Evolutionary conservation across 2,797 vertebrate genomes (phyloP), one percentile per base, ranked within the genome.

Genomic region (Aphelocoma californica): DNA sequence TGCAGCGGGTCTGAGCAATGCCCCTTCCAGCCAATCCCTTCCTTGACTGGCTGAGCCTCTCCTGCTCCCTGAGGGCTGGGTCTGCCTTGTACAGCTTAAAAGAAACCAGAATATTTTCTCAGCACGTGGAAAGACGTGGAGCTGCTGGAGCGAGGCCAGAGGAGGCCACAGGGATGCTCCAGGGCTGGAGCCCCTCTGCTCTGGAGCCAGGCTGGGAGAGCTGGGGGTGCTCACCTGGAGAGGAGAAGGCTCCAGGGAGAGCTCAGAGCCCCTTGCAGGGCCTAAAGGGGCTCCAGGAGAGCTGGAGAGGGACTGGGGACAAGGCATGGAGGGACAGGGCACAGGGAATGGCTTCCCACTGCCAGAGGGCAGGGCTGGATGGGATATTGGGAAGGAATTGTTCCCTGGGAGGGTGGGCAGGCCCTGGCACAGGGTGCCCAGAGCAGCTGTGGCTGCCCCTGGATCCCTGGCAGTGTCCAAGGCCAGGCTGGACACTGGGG

Each of bases 401-500:
- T 8, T 72, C 3, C 4, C 60, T 45, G 16, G 0, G 12, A 62
- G 65, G 47, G 12, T 48, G 48, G 17, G 1, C 0, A 62, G 31
- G 34, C 18, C 25, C 36, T 56, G 65, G 57, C 57, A 13, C 44
- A 71, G 66, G n/a, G 13, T 71, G 18, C 7, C 28, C 67, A 80
- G 69, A 45, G 67, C 2, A 88, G 85, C 53, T 60, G 69, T 9
- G 86, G 28, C 69, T 88, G 61, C 20, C n/a, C n/a, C 47, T 65
- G 60, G 20, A 47, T 60, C 77, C 53, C 61, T 53, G 85, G 69
- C 0, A 45, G 20, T 73, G 53, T 0, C n/a, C 86, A 17, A 74
- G 40, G 40, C 12, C n/a, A 53, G 69, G 34, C 0, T 67, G 54
- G 21, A 23, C 0, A 0, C 9, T 36, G 36, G 53, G 18, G 8